Conservation (phyloP, 2,113 vertebrate genomes). For the Entelurus aequoreus region DNA sequence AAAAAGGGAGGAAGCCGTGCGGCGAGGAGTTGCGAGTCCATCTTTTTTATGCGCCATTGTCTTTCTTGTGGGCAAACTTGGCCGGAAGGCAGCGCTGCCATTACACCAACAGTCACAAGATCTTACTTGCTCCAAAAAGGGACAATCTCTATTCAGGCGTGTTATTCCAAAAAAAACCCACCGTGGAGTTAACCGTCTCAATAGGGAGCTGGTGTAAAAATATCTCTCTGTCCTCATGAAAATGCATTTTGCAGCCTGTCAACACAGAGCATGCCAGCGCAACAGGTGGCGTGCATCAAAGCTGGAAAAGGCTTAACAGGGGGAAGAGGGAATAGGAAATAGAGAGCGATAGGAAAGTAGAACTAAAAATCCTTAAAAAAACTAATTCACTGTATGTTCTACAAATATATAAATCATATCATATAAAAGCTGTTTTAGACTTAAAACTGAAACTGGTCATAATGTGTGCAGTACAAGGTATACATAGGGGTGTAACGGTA, state of each 20-base stretch:
- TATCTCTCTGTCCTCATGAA: not conserved
- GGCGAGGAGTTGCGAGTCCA: slow-evolving; percentile 50
- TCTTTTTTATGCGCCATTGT: slow-evolving; percentile 35
- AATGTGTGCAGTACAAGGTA: too few relatives aligned
- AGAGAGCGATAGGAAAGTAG: too few relatives aligned
- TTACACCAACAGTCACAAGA: slow-evolving; percentile 30
- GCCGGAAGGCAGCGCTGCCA: slow-evolving; percentile 8
- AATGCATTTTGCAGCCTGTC: too few relatives aligned
- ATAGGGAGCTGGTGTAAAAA: slow-evolving; percentile 1
- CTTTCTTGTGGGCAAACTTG: slow-evolving; percentile 19
- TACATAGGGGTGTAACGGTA: too few relatives aligned
- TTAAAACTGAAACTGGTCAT: too few relatives aligned
- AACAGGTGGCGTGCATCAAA: too few relatives aligned
- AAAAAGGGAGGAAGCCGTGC: slow-evolving; percentile 62
- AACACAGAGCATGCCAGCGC: too few relatives aligned
- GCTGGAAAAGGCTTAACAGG: too few relatives aligned
- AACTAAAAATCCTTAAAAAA: too few relatives aligned
- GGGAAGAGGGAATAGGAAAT: too few relatives aligned
- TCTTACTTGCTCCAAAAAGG: slow-evolving; percentile 6
- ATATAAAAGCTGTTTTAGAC: too few relatives aligned
- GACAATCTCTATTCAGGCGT: not conserved
- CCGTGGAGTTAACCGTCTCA: not conserved
- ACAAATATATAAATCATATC: too few relatives aligned
- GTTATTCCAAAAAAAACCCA: not conserved
- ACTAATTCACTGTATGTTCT: not conserved